Evolutionary conservation across 1,140 invertebrate species (phyloP), one percentile per base, ranked within the genome.

Genomic region (Trissolcus basalis): DNA sequence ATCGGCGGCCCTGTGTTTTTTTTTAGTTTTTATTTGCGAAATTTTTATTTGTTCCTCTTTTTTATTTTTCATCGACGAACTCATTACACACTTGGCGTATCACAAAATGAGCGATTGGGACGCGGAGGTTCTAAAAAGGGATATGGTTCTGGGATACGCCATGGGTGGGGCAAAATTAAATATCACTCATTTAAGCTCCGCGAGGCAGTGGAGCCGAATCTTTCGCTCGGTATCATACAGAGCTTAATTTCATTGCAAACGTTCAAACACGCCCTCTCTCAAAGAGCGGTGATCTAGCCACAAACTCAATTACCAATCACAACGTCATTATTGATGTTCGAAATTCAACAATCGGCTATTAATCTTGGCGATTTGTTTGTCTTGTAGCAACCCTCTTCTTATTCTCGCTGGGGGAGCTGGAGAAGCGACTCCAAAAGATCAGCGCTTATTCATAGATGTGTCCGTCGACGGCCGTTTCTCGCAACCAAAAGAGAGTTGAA

Each of bases 291-390:
- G 9, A 32, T 44, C 39, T 35, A 6, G 12, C 55, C 39, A 32
- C 45, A 33, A 54, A 61, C 44, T 70, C 61, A 64, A 72, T 72
- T 58, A 47, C 51, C 69, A 64, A 59, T 64, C 69, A 47, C 11
- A 49, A 45, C 53, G 54, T 64, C 19, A 65, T 54, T 54, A 72
- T 53, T 51, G 48, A 48, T 65, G 48, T 36, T 60, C 48, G 41
- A 0, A 6, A 60, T 65, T 49, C 48, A 65, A 59, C 60, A 64
- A 65, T 54, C 47, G 60, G 55, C 54, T 60, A 72, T 72, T 72
- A 65, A 72, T 72, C 59, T 58, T 11, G 0, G 1, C 15, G 16
- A 55, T 48, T 39, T 64, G 69, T 72, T 58, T 72, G 41, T 64
- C 59, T 53, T 58, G 64, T 53, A 36, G 32, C 45, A 47, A 65